Evolutionary conservation across 35 echinoderm and acorn worm species (phyloP).

Genomic region (Strongylocentrotus purpuratus): DNA sequence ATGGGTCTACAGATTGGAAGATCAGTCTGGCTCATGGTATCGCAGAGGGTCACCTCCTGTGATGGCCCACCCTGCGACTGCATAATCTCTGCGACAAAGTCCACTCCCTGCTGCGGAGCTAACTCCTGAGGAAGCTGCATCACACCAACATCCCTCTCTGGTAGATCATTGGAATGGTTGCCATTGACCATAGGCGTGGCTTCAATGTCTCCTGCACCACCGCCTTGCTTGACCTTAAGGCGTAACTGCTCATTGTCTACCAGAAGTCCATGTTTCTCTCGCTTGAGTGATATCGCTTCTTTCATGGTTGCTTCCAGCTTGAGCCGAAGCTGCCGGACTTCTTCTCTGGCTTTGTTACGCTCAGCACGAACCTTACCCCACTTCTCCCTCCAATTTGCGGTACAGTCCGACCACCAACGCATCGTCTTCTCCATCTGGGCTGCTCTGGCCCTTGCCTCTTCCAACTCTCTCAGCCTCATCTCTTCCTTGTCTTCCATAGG

Average conservation of each 20-base stretch:
- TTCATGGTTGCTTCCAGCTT: conserved; percentile 92
- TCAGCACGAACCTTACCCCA: conserved; percentile 94
- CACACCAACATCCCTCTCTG: conserved; percentile 62
- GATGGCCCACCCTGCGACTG: not conserved
- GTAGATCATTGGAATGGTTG: conserved; percentile 38
- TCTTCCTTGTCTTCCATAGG: conserved; percentile 83
- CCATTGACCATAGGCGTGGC: conserved; percentile 24
- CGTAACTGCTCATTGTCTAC: conserved; percentile 79
- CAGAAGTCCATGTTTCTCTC: conserved; percentile 77
- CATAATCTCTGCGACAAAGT: conserved; percentile 40
- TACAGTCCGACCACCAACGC: conserved; percentile 98
- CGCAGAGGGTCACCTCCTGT: not conserved
- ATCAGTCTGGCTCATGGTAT: conserved; percentile 49
- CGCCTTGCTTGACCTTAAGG: conserved; percentile 52
- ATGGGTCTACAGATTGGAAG: conserved; percentile 38
- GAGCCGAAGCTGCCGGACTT: conserved; percentile 76
- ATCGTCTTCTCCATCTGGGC: conserved; percentile 99
- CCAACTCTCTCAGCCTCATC: conserved; percentile 77
- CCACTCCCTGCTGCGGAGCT: not conserved
- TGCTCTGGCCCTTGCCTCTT: conserved; percentile 81
- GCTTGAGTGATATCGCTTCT: conserved; percentile 80
- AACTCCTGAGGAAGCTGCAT: not conserved
- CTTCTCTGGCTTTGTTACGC: conserved; percentile 90
- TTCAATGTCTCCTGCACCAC: not conserved
- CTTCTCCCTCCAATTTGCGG: conserved; percentile 95